Evolutionary conservation across 2,113 vertebrate species (phyloP), one percentile per base, ranked within the genome.

Genomic region (Alosa alosa): DNA sequence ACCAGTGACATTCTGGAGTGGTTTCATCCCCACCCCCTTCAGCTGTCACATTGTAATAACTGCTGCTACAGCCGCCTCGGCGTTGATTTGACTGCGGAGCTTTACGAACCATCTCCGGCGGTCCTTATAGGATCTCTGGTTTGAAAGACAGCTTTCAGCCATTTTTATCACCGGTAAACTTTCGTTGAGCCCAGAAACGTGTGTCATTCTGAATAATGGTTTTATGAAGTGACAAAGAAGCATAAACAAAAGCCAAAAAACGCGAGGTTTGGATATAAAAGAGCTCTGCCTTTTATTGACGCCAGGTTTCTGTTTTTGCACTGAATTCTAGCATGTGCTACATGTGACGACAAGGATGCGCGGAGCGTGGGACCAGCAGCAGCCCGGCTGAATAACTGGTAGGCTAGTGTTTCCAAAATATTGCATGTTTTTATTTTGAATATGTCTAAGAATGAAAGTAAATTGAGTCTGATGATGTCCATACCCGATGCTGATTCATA

Each of bases 281-380:
- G 72, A 86, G 31, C 72, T 22, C 31, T 6, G 81, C 7, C 8
- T 85, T 88, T 84, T 81, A 83, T 60, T 49, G 75, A 39, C 82
- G 47, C 72, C 47, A 75, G 81, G 82, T 84, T 75, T 20, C 72
- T 86, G 84, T 85, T 86, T 88, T 84, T 36, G 55, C 81, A 68
- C 55, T 86, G 84, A 85, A 86, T 89, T 89, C 87, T 89, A 91
- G 87, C 85, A 88, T 86, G 90, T 84, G 88, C 86, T 86, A 82
- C 86, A 84, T 88, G 86, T 89, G 85, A 88, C 84, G 87, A 85
- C 49, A 49, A 78, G 83, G 84, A 86, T 88, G 85, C 46, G 85
- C 46, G 39, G 86, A 86, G 81, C 81, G 88, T 88, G 88, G 86
- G 85, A 52, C 46, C 50, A 81, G 68, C 78, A 86, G 18, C 87